Base-by-base conservation (phyloP, 1,140 invertebrate species). In the Myzus persicae region DNA sequence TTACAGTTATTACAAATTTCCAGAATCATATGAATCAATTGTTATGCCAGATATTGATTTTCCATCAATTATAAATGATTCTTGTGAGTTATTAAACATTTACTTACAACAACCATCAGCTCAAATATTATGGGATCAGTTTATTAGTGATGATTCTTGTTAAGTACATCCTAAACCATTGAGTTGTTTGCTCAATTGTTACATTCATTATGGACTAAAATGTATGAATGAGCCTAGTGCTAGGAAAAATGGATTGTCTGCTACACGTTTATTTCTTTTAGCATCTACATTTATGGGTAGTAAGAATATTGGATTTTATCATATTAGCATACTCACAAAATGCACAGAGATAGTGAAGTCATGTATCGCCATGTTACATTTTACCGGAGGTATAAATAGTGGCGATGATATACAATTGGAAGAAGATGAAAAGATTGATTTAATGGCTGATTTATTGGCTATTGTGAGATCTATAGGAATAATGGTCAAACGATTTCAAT, bases 231-330 rank as follows among this genome's bases (percentile, higher is more conserved):
- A 93, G n/a, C 46, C 46, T 31, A 51, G 11, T 31, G 5, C 36
- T 2, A 93, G 91, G 22, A 93, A 93, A 85, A 84, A 93, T 54
- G 81, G 67, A 7, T 93, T 93, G 6, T 51, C 81, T 40, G 91
- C 91, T 24, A 51, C 81, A 85, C 91, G 91, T 51, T 93, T 93
- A 54, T 93, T 93, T 93, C 51, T 93, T 36, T 85, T 93, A 54
- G 81, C 81, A 54, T 93, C 91, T 54, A 51, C 76, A 51, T 93
- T 93, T 26, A 93, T 85, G 31, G 91, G 91, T 40, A 93, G 91
- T 85, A 84, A 84, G 31, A 93, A 93, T 93, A 93, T 54, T 93
- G 91, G 91, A 84, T 93, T 93, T 54, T 93, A 51, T 85, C 91
- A 93, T 85, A 54, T 42, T 2, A 54, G 1, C 31, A 38, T 93